Evolutionary conservation across 1,140 invertebrate genomes (phyloP).

Genomic region (Drosophila arizonae): DNA sequence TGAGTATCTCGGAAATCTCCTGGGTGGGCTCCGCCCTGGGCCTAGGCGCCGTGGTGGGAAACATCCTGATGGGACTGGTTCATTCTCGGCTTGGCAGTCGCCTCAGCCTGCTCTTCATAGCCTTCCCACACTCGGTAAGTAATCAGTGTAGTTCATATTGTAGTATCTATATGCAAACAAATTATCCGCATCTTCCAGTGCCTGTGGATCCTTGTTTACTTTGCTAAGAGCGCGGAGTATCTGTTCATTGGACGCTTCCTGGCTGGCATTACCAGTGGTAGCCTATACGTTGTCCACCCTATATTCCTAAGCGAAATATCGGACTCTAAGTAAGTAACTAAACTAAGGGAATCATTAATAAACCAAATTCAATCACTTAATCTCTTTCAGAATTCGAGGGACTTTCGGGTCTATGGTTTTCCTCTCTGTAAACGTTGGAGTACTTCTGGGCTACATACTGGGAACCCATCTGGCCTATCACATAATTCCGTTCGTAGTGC

Average conservation of each 20-base stretch:
- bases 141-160: not conserved
- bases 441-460: slow-evolving; percentile 61
- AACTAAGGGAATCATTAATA: too few species aligned
- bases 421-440: slow-evolving; percentile 60
- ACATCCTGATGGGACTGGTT: slow-evolving; percentile 46
- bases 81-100: slow-evolving; percentile 53
- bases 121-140: slow-evolving; percentile 62
- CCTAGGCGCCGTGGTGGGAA: slow-evolving; percentile 63
- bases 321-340: slow-evolving; percentile 66
- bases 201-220: slow-evolving; percentile 63
- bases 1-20: slow-evolving; percentile 56
- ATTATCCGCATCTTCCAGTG: too few species aligned
- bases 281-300: slow-evolving; percentile 66
- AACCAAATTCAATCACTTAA: too few species aligned
- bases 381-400: slow-evolving; percentile 58
- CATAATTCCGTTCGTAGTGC: slow-evolving; percentile 48
- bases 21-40: slow-evolving; percentile 68
- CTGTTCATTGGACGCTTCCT: slow-evolving; percentile 81
- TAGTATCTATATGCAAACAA: too few species aligned
- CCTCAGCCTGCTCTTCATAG: slow-evolving; percentile 53
- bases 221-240: slow-evolving; percentile 52
- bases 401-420: slow-evolving; percentile 63
- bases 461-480: slow-evolving; percentile 60
- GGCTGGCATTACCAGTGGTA: slow-evolving; percentile 72
- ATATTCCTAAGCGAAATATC: slow-evolving; percentile 76